phyloP scores from a whole-genome alignment of 1,140 invertebrate species.

The Drosophila kurseongensis region DNA sequence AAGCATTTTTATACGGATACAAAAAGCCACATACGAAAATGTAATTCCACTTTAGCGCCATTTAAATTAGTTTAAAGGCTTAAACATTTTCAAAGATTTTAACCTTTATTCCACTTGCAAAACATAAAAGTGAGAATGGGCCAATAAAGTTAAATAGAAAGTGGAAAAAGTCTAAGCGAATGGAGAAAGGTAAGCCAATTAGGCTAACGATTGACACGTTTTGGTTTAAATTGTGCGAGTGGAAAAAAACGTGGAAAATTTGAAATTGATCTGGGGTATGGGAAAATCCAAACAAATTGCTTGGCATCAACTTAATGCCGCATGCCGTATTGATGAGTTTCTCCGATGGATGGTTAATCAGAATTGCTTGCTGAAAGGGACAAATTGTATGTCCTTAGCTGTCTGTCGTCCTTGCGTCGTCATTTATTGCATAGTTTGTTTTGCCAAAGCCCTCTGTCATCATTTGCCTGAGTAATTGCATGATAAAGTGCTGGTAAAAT shows the following conservation, averaged over 20 bases:
- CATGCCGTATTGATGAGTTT: slow-evolving; percentile 61
- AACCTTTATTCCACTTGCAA: too few relatives aligned
- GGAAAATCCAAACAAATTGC: slow-evolving; percentile 69
- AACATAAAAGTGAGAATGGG: too few relatives aligned
- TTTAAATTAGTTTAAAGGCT: neutral
- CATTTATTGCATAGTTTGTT: slow-evolving; percentile 26
- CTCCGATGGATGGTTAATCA: slow-evolving; percentile 33
- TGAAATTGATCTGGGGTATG: neutral
- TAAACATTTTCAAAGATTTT: too few relatives aligned
- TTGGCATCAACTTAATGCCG: slow-evolving; percentile 64
- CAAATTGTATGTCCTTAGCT: slow-evolving; percentile 25
- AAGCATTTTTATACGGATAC: too few relatives aligned
- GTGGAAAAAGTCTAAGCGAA: too few relatives aligned
- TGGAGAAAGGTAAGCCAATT: slow-evolving; percentile 2
- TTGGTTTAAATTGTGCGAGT: slow-evolving; percentile 5
- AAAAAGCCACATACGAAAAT: too few relatives aligned
- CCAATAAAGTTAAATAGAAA: neutral
- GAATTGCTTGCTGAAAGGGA: slow-evolving; percentile 9
- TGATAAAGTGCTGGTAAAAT: slow-evolving; percentile 63
- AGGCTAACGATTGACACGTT: slow-evolving; percentile 32
- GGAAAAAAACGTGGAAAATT: neutral
- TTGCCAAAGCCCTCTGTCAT: slow-evolving; percentile 33
- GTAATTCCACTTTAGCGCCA: too few relatives aligned
- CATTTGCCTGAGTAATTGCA: slow-evolving; percentile 66
- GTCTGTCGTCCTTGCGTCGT: neutral